Percentiles rank a stretch among this genome's conserved stretches.
Evolutionary conservation across 2,797 vertebrate species (phyloP).

Genomic region (Schizothorax lantsangensis): DNA sequence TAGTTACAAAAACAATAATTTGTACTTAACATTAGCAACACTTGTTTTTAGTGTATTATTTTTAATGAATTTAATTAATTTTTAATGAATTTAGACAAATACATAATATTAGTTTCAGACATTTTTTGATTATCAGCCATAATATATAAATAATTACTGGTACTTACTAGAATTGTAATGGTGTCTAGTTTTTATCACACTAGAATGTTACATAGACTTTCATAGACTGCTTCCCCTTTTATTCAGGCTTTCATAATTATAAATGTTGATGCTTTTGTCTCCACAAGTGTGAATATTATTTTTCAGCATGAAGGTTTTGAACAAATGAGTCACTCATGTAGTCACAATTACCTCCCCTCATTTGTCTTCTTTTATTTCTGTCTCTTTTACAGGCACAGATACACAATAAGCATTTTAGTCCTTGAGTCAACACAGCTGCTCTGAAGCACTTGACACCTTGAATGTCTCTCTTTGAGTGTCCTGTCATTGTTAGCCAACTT

Average conservation of each 20-base stretch:
- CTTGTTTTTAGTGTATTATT: not conserved
- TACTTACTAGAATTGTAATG: too few species aligned
- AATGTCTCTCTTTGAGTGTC: not conserved
- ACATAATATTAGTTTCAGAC: not conserved
- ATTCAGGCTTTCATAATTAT: not conserved
- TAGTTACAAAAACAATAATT: not conserved
- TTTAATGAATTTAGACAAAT: not conserved
- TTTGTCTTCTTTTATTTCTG: slow-evolving; percentile 51
- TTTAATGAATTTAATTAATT: not conserved
- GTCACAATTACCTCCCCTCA: slow-evolving; percentile 37
- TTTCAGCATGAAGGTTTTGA: slow-evolving; percentile 20
- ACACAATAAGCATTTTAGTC: slow-evolving; percentile 15
- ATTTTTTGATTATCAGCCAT: not conserved
- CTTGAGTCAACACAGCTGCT: slow-evolving; percentile 41
- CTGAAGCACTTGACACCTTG: slow-evolving; percentile 28
- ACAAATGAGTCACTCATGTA: slow-evolving; percentile 42
- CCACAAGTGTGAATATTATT: slow-evolving; percentile 17
- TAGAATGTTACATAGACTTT: not conserved
- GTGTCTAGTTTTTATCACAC: not conserved
- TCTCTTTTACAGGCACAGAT: slow-evolving; percentile 15
- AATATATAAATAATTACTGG: not conserved
- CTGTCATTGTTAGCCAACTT: not conserved
- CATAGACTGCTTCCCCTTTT: not conserved
- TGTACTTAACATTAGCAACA: not conserved
- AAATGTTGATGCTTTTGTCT: slow-evolving; percentile 23